phyloP scores from a whole-genome alignment of 2,888 invertebrate species.

The Osedax frankpressi region DNA sequence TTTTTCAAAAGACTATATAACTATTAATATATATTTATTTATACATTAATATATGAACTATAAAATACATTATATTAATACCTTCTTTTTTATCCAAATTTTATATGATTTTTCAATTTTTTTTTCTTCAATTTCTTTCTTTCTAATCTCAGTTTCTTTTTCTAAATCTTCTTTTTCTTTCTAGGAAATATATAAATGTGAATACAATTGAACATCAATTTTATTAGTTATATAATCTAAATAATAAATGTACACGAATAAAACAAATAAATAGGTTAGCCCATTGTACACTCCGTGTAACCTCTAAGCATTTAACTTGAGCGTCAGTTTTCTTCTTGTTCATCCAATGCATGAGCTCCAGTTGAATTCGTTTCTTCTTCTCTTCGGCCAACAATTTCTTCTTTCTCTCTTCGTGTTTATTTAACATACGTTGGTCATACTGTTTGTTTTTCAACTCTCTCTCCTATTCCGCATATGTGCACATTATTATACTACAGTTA shows the following conservation, averaged over 20 bases:
- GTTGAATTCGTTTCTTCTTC: neutral
- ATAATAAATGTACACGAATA: too few species aligned
- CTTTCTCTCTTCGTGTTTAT: neutral
- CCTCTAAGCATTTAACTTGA: neutral
- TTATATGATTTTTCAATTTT: neutral
- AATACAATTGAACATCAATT: neutral
- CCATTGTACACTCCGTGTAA: too few species aligned
- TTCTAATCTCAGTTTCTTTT: neutral
- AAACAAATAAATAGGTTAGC: too few species aligned
- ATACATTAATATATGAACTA: too few species aligned
- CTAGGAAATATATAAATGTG: neutral
- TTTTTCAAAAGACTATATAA: too few species aligned
- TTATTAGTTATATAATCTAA: too few species aligned
- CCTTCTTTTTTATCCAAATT: neutral
- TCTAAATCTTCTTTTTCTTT: neutral
- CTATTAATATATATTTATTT: too few species aligned
- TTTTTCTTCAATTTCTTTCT: neutral
- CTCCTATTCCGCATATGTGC: too few species aligned
- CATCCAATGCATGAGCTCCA: neutral
- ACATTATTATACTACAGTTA: neutral
- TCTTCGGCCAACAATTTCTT: neutral
- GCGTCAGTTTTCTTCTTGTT: neutral
- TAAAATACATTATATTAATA: neutral
- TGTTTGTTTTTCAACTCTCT: neutral
- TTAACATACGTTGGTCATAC: neutral